Evolutionary conservation across 2,113 vertebrate species (phyloP), one percentile per base, ranked within the genome.

Genomic region (Rhea pennata): DNA sequence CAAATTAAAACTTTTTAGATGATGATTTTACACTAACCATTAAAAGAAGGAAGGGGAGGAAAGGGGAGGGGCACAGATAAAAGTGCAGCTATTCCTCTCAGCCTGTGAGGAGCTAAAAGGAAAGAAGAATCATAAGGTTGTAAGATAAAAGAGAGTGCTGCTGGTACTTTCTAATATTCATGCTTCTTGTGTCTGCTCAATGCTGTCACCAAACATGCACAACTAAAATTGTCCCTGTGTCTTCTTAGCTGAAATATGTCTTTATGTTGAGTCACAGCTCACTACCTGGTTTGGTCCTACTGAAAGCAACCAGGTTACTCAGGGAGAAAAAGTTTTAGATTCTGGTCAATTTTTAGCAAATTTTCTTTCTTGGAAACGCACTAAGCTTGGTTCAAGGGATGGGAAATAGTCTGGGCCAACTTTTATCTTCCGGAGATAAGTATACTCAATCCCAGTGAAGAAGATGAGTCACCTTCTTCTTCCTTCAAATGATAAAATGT

Each of bases 301-400:
- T 87, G 67, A 73, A 93, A 85, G 69, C 82, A 91, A 51, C n/a
- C 79, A 64, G 26, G n/a, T 72, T 79, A 75, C 9, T 59, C 42
- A 76, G 12, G 23, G 29, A 74, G 53, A 83, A 86, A 88, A 96
- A 66, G 66, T 62, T 88, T 90, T 40, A 81, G 61, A 87, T 33
- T 69, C 86, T 56, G 12, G 20, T 76, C 56, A 59, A 50, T 27
- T 88, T 85, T 92, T 88, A 86, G 59, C 29, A 77, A 54, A 21
- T 86, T 88, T 92, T 90, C 46, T 88, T 40, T 88, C 29, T 77
- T 88, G 67, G 90, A 93, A 96, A 96, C 71, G 36, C 59, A 77
- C 92, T 87, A 31, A 65, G 67, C 88, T 90, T 70, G 6, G 6
- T 80, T 94, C 69, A 86, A 93, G 69, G 31, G 17, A 71, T 77